These are phyloP conservation scores for Mallateleia sp. DNA, from an alignment of 2,888 invertebrate genomes.

Conservation along the genomic window DNA sequence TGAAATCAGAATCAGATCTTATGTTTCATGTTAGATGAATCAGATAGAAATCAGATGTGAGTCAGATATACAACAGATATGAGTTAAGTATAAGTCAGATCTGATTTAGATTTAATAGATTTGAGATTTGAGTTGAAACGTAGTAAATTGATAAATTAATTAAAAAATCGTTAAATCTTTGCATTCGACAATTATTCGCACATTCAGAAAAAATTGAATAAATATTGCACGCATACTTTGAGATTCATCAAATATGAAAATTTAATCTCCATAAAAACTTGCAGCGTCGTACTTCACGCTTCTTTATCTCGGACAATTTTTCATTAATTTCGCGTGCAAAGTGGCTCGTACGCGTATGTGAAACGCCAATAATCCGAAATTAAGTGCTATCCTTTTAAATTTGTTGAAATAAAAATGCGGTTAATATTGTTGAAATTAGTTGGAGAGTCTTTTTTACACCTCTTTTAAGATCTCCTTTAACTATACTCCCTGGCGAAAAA, in stretches of 20 bases:
- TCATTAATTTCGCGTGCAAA: conserved; percentile 5
- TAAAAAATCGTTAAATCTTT: no score
- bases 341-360: neutral
- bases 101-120: no score
- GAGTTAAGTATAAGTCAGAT: no score
- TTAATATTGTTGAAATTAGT: conserved; percentile 24
- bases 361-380: conserved; percentile 17
- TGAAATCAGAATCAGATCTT: no score
- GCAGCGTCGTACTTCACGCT: neutral
- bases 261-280: conserved; percentile 44
- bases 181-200: no score
- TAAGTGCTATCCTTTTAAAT: conserved; percentile 20
- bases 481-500: conserved; percentile 28
- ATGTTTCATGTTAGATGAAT: no score
- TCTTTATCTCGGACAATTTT: conserved; percentile 2
- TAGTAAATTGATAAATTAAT: no score
- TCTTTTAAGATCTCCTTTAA: conserved; percentile 39
- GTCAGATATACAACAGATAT: no score
- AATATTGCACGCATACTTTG: no score
- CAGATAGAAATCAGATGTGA: no score
- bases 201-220: no score
- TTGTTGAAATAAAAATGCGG: conserved; percentile 18
- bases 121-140: no score
- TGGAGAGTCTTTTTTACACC: conserved; percentile 39
- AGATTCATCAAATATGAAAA: conserved; percentile 52